These are phyloP conservation scores for Cephus pulcher DNA, from an alignment of 2,888 invertebrate species.

Conservation along the genomic window DNA sequence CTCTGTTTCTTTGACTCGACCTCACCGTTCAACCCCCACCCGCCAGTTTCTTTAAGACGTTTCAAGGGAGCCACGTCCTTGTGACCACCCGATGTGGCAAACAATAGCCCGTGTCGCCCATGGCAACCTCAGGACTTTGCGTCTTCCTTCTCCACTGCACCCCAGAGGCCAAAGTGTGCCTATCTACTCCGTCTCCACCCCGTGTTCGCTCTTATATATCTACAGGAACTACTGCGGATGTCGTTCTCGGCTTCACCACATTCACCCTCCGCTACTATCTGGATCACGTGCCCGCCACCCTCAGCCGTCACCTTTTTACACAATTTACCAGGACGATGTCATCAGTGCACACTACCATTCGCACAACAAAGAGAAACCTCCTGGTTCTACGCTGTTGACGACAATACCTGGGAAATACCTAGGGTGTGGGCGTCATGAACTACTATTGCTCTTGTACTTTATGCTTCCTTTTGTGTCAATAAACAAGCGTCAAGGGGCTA, in stretches of 20 bases:
- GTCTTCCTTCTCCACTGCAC: slow-evolving; percentile 26
- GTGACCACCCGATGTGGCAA: slow-evolving; percentile 10
- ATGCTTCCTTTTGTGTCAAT: not conserved
- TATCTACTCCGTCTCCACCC: slow-evolving; percentile 4
- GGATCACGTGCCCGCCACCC: not conserved
- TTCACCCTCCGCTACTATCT: not conserved
- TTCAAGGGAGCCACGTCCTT: slow-evolving; percentile 1
- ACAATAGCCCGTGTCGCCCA: slow-evolving; percentile 31
- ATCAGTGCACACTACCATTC: not conserved
- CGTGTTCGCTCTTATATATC: not conserved
- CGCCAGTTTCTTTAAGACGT: slow-evolving; percentile 6
- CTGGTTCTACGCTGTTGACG: not conserved
- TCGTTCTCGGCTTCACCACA: not conserved
- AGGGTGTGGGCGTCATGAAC: not conserved
- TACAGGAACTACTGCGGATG: not conserved
- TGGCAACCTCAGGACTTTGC: slow-evolving; percentile 27
- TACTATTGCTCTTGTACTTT: not conserved
- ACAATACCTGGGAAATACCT: not conserved
- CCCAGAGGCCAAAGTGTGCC: slow-evolving; percentile 29
- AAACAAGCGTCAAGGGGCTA: not conserved
- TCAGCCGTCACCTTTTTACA: not conserved
- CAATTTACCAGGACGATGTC: not conserved
- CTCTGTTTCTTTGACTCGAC: slow-evolving; percentile 26
- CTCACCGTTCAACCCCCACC: slow-evolving; percentile 4
- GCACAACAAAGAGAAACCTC: not conserved